These are phyloP conservation scores for Valencia hispanica DNA, from an alignment of 2,797 vertebrate species.

Conservation along the genomic window DNA sequence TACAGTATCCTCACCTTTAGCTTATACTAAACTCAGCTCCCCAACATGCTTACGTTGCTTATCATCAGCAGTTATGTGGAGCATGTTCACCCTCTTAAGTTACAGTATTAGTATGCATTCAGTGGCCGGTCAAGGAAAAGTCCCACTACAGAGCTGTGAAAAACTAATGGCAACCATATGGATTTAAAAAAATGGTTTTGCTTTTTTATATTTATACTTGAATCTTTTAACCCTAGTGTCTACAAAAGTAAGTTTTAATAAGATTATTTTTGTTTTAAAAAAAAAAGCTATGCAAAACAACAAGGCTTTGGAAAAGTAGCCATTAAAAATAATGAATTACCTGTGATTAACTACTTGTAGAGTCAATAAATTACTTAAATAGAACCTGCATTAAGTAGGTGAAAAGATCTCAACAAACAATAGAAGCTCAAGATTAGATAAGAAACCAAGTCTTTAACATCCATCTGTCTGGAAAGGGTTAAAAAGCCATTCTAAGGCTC, in stretches of 20 bases:
- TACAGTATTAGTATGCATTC: slow-evolving; percentile 5
- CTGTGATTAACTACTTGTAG: background rate
- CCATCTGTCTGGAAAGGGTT: background rate
- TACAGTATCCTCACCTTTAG: background rate
- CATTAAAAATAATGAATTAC: background rate
- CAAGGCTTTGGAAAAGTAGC: background rate
- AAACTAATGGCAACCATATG: background rate
- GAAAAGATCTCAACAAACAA: background rate
- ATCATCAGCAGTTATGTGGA: slow-evolving; percentile 21
- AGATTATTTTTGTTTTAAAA: too few species aligned
- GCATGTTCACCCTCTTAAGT: slow-evolving; percentile 17
- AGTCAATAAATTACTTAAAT: background rate
- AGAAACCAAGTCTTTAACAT: background rate
- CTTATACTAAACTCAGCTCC: background rate
- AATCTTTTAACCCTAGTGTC: too few species aligned
- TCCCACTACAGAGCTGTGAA: background rate
- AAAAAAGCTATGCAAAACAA: background rate
- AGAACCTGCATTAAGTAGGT: background rate
- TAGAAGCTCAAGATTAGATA: background rate
- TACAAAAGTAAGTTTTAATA: too few species aligned
- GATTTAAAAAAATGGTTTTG: background rate
- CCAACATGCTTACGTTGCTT: background rate
- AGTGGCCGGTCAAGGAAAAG: background rate
- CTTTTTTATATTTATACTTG: too few species aligned
- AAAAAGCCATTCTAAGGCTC: background rate